Evolutionary conservation across 1,140 invertebrate genomes (phyloP).

Genomic region (Pygmarrhopalites habei): DNA sequence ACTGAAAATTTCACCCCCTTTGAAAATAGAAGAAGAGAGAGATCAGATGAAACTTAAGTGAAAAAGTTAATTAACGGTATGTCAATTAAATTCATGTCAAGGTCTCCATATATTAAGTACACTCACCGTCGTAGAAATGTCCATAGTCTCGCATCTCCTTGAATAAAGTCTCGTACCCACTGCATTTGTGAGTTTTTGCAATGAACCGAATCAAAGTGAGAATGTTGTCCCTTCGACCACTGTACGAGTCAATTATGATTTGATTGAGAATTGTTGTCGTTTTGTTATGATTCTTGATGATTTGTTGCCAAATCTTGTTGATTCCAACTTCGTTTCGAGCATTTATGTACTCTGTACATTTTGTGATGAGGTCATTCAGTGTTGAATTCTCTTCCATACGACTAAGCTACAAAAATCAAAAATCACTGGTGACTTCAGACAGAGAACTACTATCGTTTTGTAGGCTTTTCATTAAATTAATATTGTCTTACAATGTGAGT

Average conservation of each 20-base stretch:
- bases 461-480: neutral
- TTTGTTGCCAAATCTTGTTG: conserved; percentile 7
- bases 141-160: conserved; percentile 6
- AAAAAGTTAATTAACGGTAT: too few species aligned
- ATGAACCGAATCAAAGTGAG: conserved; percentile 9
- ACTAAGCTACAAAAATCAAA: neutral
- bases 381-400: conserved; percentile 5
- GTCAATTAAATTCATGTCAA: too few species aligned
- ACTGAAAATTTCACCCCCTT: conserved; percentile 8
- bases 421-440: too few species aligned
- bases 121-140: conserved; percentile 8
- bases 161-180: conserved; percentile 6
- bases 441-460: neutral
- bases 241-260: conserved; percentile 6
- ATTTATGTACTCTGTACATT: conserved; percentile 1
- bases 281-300: conserved; percentile 9
- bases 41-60: too few species aligned
- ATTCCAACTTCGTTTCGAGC: neutral
- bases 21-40: too few species aligned
- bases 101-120: too few species aligned
- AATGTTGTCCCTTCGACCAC: conserved; percentile 7
- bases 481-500: conserved; percentile 3
- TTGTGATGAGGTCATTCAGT: conserved; percentile 2
- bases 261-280: conserved; percentile 3
- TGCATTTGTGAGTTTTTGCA: conserved; percentile 1